Conservation (phyloP, 2,113 vertebrate genomes). For the Leptocoma aspasia region DNA sequence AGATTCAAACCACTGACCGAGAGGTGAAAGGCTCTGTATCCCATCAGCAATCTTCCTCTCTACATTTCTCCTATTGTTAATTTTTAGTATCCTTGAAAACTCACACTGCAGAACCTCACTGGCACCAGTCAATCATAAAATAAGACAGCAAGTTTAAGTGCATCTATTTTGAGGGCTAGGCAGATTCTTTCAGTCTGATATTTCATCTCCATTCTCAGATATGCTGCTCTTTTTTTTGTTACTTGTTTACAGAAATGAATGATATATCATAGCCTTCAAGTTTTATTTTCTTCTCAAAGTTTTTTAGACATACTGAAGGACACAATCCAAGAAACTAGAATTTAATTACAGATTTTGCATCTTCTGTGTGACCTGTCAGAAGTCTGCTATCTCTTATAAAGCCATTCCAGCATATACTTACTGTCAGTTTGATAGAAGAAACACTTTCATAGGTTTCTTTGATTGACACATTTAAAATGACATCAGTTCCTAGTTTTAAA, state of each 20-base stretch:
- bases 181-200: slow-evolving; percentile 37
- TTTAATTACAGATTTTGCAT: slow-evolving; percentile 74
- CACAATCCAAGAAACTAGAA: slow-evolving; percentile 59
- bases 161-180: slow-evolving; percentile 31
- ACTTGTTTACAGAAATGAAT: slow-evolving; percentile 29
- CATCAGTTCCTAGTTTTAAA: slow-evolving; percentile 79
- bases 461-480: slow-evolving; percentile 81
- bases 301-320: slow-evolving; percentile 60
- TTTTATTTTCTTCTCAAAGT: slow-evolving; percentile 65
- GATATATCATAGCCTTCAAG: slow-evolving; percentile 36
- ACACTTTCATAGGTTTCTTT: slow-evolving; percentile 71
- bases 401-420: slow-evolving; percentile 76
- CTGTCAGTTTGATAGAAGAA: slow-evolving; percentile 75
- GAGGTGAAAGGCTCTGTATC: slow-evolving; percentile 15
- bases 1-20: not conserved
- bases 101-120: slow-evolving; percentile 51
- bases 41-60: slow-evolving; percentile 2
- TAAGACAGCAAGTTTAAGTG: slow-evolving; percentile 47
- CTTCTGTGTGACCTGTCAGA: slow-evolving; percentile 76
- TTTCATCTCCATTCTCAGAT: slow-evolving; percentile 19
- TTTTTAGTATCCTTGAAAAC: slow-evolving; percentile 55
- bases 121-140: slow-evolving; percentile 62
- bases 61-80: slow-evolving; percentile 31
- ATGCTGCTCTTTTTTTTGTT: not conserved
- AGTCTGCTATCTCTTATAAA: slow-evolving; percentile 72